phyloP scores from a whole-genome alignment of 2,113 vertebrate species.

The Tursiops truncatus region DNA sequence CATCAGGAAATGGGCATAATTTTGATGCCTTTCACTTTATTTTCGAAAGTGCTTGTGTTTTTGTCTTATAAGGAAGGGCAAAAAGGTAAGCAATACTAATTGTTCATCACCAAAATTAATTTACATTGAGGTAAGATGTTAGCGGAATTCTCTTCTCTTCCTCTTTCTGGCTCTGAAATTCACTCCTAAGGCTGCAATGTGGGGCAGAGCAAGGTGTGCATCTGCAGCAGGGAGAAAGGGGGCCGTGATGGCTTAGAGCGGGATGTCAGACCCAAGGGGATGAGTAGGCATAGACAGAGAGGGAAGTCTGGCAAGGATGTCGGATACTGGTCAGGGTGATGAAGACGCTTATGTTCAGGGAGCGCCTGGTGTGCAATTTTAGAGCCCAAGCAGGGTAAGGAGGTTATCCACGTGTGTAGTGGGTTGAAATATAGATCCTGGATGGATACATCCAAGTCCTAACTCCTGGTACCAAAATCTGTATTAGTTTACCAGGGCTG shows the following conservation, averaged over 20 bases:
- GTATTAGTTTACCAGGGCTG: background rate
- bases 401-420: background rate
- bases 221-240: background rate
- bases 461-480: background rate
- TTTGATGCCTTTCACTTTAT: background rate
- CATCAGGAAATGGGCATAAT: background rate
- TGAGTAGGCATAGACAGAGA: background rate
- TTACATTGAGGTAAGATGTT: background rate
- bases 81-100: background rate
- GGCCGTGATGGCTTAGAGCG: accelerated
- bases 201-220: background rate
- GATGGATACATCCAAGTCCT: background rate
- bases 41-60: background rate
- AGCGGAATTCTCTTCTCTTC: background rate
- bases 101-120: background rate
- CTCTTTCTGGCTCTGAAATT: background rate
- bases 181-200: background rate
- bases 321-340: background rate
- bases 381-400: background rate
- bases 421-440: background rate
- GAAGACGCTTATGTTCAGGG: background rate
- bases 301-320: background rate
- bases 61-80: background rate
- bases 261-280: background rate
- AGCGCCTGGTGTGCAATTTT: background rate